Evolutionary conservation across 2,797 vertebrate genomes (phyloP), one percentile per base, ranked within the genome.

Genomic region (Siniperca obscura): DNA sequence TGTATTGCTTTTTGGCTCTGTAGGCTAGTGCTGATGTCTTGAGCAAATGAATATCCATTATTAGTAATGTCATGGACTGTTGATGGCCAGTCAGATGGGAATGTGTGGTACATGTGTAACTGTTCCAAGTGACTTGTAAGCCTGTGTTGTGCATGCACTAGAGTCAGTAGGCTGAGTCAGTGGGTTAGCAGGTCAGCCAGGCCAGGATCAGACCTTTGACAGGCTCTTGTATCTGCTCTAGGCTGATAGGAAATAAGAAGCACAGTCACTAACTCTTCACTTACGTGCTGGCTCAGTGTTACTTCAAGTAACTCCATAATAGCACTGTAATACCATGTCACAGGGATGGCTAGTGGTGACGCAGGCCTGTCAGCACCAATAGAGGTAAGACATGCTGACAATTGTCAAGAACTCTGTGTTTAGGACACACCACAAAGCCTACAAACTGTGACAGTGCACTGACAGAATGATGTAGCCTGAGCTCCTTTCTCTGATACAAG

Each of bases 181-280:
- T 90, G 74, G 92, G 89, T 92, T 90, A 94, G 80, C 91, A 85
- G 93, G 91, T 93, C 91, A 94, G 90, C 69, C 78, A 86, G 86
- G 77, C 73, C 46, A 16, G 77, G 79, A 84, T 86, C 75, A 93
- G 81, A 81, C 83, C 71, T 87, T 74, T 75, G 72, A 87, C 76
- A 73, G 77, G 69, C 88, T 87, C 79, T 34, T 85, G 55, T 67
- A 62, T 79, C 71, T 59, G 70, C 75, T 86, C 71, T 48, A 25
- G 78, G 78, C 65, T 70, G 73, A 70, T 42, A 50, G 71, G 60
- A 83, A 84, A 81, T 69, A 78, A 76, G 56, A 60, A 85, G 81
- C 53, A 22, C 17, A 44, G 81, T 83, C 81, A 88, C 61, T 72
- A 79, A 62, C 64, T 62, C 64, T 79, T 42, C 11, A 3, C 74